Percentiles rank a stretch among this genome's conserved stretches.
These are phyloP conservation scores for Noctua comes DNA, from an alignment of 2,888 invertebrate species.

Conservation along the genomic window DNA sequence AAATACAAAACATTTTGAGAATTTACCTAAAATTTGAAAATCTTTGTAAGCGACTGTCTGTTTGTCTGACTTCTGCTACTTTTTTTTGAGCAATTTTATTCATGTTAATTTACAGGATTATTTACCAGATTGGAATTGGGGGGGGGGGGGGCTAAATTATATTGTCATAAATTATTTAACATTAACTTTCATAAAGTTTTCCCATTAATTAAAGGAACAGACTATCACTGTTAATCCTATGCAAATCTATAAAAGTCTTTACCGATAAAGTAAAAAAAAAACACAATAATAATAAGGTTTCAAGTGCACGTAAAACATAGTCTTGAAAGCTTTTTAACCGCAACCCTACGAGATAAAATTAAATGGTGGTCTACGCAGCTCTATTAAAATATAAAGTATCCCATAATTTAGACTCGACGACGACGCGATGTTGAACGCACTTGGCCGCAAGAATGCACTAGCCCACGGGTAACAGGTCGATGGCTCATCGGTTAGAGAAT, in stretches of 20 bases:
- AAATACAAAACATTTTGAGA: background rate
- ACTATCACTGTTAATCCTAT: background rate
- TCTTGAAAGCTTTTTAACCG: conserved; percentile 6
- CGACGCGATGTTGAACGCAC: conserved; percentile 16
- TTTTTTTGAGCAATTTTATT: background rate
- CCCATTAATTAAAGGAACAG: background rate
- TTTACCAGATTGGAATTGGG: background rate
- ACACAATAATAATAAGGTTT: too few species aligned
- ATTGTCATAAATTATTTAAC: background rate
- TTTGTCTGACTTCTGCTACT: background rate
- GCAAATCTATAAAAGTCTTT: background rate
- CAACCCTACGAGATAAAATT: background rate
- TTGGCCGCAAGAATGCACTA: conserved; percentile 50
- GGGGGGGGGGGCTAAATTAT: too few species aligned
- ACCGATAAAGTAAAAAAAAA: background rate
- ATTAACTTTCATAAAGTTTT: too few species aligned
- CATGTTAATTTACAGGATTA: too few species aligned
- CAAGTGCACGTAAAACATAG: conserved; percentile 6
- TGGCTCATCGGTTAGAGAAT: conserved; percentile 45
- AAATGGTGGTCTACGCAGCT: conserved; percentile 1
- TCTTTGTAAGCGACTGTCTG: background rate
- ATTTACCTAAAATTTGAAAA: background rate
- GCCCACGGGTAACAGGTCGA: conserved; percentile 52
- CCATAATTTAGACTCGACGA: background rate
- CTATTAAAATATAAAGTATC: conserved; percentile 10